These are phyloP conservation scores for Lamellibrachia satsuma DNA, from an alignment of 2,888 invertebrate genomes.

Conservation along the genomic window DNA sequence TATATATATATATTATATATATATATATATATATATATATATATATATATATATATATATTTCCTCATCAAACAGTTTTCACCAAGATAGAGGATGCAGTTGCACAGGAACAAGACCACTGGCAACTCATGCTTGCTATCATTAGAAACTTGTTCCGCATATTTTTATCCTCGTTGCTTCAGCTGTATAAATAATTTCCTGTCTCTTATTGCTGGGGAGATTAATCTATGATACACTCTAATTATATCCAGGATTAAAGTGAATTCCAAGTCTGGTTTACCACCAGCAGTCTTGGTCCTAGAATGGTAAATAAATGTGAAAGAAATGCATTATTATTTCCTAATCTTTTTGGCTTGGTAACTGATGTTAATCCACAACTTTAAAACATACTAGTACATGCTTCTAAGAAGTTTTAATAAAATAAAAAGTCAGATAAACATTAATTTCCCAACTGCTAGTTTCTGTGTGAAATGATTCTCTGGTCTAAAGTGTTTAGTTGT, in stretches of 20 bases:
- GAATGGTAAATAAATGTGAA: neutral
- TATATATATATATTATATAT: no score
- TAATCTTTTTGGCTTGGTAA: neutral
- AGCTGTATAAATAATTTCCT: neutral
- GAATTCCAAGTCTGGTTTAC: neutral
- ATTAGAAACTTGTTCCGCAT: neutral
- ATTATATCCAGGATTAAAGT: neutral
- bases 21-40: no score
- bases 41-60: no score
- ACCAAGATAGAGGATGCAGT: neutral
- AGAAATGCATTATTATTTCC: neutral
- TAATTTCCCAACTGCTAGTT: no score
- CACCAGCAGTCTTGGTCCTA: neutral
- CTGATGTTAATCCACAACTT: neutral
- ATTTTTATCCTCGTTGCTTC: neutral
- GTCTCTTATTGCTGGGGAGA: neutral
- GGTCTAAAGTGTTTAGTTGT: neutral
- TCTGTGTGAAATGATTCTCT: neutral
- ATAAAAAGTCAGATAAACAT: neutral
- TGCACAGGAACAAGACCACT: neutral
- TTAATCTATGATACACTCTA: neutral
- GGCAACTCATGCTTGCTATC: neutral
- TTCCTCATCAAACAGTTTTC: neutral
- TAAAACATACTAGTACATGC: neutral
- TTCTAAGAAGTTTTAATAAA: neutral